Evolutionary conservation across 2,888 invertebrate species (phyloP), one percentile per base, ranked within the genome.

Genomic region (Eulithis prunata): DNA sequence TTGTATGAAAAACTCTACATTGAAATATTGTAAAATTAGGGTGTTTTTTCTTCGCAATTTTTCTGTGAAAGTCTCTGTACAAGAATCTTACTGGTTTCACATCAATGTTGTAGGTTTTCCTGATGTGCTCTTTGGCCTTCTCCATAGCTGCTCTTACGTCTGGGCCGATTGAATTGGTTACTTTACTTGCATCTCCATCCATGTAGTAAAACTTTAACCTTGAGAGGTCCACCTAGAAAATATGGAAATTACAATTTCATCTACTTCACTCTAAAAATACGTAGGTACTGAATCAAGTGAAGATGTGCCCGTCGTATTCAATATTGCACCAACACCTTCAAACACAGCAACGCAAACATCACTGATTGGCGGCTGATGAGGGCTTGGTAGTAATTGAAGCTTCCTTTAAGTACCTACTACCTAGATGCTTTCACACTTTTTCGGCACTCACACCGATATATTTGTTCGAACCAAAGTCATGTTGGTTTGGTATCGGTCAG

Each of bases 141-240:
- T 89, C 83, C 82, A 96, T 93, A 4, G 94, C 94, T 21, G 79
- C 84, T 74, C 91, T 94, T 4, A 96, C 93, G 64, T 96, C 95
- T 6, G 89, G 78, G 46, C 94, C 93, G 0, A 96, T 94, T 3
- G 92, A 84, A 64, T 94, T 93, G 2, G 95, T 94, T 58, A 96
- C 90, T 32, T 95, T 94, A 59, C 95, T 94, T 4, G 95, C 95
- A 73, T 97, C 96, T 69, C 96, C 95, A 73, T 96, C 96, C 95
- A 98, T 95, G 81, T 96, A 98, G 82, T 95, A 98, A 75, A 97
- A 94, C 67, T 95, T 96, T 43, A 98, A 83, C 71, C 96, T 94
- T 51, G 94, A 93, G 49, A 96, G 68, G 61, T 94, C 87, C 3
- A 95, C 93, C 95, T 95, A 82, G 43, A 86, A 85, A 45, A 28